Evolutionary conservation across 2,888 invertebrate genomes (phyloP).

Genomic region (Xestia ashworthii): DNA sequence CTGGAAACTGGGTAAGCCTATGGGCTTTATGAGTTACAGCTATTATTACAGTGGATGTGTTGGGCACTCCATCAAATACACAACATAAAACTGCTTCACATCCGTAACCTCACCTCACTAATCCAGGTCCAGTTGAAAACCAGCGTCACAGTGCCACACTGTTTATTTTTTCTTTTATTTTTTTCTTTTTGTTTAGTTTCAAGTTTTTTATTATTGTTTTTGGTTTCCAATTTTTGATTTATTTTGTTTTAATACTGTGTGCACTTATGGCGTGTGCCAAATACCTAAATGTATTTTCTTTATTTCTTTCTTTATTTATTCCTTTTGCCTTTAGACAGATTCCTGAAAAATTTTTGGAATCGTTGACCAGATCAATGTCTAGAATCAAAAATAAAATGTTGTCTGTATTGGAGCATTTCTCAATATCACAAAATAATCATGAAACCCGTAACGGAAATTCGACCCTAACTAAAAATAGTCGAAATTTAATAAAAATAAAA

Average conservation of each 20-base stretch:
- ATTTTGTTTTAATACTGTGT: too few relatives aligned
- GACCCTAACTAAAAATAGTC: constrained; percentile 45
- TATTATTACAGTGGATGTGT: not conserved
- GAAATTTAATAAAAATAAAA: constrained; percentile 61
- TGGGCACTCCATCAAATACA: not conserved
- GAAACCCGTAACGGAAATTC: constrained; percentile 52
- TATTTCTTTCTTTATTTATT: too few relatives aligned
- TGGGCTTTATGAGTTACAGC: not conserved
- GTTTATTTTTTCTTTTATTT: too few relatives aligned
- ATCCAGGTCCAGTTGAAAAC: too few relatives aligned
- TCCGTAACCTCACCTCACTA: too few relatives aligned
- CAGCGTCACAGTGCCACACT: too few relatives aligned
- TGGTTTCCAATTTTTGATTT: too few relatives aligned
- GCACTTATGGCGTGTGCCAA: too few relatives aligned
- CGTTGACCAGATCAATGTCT: not conserved
- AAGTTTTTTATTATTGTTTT: too few relatives aligned
- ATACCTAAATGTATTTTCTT: too few relatives aligned
- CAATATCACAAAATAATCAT: constrained; percentile 21
- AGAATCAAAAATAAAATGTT: not conserved
- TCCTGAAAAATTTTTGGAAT: not conserved
- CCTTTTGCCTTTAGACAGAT: not conserved
- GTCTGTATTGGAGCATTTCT: not conserved
- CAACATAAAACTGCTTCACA: too few relatives aligned
- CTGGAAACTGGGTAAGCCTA: not conserved
- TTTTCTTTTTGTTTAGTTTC: too few relatives aligned